Evolutionary conservation across 2,113 vertebrate genomes (phyloP).

Genomic region (Psilopsiagon aurifrons): DNA sequence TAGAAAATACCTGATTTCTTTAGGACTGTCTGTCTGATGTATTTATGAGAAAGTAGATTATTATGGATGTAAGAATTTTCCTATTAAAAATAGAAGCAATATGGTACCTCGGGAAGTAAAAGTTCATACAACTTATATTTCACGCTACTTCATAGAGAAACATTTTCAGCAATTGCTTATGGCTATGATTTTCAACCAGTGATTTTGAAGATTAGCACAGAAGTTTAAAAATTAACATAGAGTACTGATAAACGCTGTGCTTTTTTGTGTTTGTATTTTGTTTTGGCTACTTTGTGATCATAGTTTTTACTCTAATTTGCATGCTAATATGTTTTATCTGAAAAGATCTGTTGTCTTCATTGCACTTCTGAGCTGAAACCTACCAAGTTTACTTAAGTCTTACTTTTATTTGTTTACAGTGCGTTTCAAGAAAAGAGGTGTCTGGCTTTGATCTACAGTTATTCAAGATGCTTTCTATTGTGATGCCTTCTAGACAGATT

Average conservation of each 20-base stretch:
- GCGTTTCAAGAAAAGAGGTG: background rate
- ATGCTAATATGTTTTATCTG: background rate
- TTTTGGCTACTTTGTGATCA: background rate
- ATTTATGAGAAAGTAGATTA: background rate
- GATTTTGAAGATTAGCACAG: background rate
- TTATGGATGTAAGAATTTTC: background rate
- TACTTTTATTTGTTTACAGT: background rate
- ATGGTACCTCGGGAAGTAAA: background rate
- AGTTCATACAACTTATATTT: background rate
- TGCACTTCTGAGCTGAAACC: background rate
- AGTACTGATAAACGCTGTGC: background rate
- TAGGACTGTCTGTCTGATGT: background rate
- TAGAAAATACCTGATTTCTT: background rate
- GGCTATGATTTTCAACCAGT: background rate
- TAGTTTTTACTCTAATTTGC: background rate
- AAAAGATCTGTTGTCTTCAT: background rate
- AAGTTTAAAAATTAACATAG: background rate
- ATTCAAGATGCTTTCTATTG: background rate
- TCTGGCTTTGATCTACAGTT: background rate
- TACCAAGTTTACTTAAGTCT: background rate
- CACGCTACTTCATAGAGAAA: background rate
- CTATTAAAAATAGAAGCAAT: background rate
- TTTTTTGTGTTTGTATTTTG: constrained; percentile 9
- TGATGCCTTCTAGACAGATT: background rate
- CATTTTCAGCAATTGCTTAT: background rate